Conservation (phyloP, 2,113 vertebrate genomes). For the Sisor rabdophorus region DNA sequence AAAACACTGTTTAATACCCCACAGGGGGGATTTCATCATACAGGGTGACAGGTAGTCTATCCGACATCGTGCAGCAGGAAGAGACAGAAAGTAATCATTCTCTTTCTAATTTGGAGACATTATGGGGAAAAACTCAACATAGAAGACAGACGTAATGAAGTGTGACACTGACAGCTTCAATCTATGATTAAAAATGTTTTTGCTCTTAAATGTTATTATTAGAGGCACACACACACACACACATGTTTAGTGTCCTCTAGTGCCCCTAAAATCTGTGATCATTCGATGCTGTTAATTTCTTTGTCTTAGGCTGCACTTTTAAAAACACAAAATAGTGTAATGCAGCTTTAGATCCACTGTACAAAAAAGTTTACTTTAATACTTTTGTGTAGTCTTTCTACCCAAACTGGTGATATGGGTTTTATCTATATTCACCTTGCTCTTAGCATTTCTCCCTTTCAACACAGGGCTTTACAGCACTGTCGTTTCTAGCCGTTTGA, state of each 20-base stretch:
- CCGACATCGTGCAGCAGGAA: constrained; percentile 47
- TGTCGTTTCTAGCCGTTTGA: not conserved
- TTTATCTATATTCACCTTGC: not conserved
- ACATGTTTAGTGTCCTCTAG: no score
- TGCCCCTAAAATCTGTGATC: no score
- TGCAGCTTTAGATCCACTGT: no score
- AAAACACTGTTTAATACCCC: constrained; percentile 68
- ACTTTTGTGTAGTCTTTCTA: no score
- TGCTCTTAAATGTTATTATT: not conserved
- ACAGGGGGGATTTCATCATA: constrained; percentile 72
- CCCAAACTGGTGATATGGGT: no score
- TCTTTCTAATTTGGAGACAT: constrained; percentile 60
- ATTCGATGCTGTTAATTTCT: no score
- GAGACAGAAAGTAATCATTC: constrained; percentile 60
- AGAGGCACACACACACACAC: no score
- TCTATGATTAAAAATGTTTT: not conserved
- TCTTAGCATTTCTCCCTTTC: not conserved
- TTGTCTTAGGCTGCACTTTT: no score
- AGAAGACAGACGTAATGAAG: not conserved
- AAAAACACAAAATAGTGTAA: no score
- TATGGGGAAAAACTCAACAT: constrained; percentile 38
- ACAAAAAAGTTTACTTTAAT: no score
- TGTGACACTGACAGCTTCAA: not conserved
- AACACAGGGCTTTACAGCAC: not conserved
- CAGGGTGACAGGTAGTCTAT: constrained; percentile 69